phyloP scores from a whole-genome alignment of 2,113 vertebrate species.

The Hippocampus abdominalis region DNA sequence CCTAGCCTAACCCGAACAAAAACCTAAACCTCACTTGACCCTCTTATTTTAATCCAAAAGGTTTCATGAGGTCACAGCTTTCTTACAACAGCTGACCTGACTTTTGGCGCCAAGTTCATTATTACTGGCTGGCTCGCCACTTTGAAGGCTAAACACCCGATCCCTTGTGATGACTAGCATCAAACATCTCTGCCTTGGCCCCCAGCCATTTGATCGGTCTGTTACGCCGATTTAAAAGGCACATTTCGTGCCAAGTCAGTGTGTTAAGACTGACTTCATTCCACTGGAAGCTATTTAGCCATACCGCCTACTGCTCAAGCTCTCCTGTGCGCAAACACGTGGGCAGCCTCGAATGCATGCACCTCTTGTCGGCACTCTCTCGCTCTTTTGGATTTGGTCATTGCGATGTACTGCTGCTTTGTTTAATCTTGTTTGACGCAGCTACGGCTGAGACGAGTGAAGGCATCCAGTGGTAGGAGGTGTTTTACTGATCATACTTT shows the following conservation, averaged over 20 bases:
- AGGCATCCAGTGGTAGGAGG: conserved; percentile 15
- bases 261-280: conserved; percentile 12
- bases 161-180: not conserved
- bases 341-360: conserved; percentile 10
- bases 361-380: conserved; percentile 22
- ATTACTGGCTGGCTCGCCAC: not conserved
- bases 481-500: conserved; percentile 4
- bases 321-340: not conserved
- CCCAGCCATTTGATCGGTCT: not conserved
- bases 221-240: not conserved
- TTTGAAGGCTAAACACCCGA: not conserved
- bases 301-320: conserved; percentile 2
- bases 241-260: conserved; percentile 9
- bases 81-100: not conserved
- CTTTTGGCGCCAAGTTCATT: not conserved
- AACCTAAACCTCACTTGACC: not conserved
- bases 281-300: conserved; percentile 20
- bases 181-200: not conserved
- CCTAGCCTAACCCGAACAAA: not conserved
- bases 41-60: conserved; percentile 2
- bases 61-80: not conserved
- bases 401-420: conserved; percentile 21
- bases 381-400: conserved; percentile 35
- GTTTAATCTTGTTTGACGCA: conserved; percentile 25
- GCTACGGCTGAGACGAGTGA: conserved; percentile 1